Conservation (phyloP, 2,797 vertebrate genomes). For the Centroberyx gerrardi region DNA sequence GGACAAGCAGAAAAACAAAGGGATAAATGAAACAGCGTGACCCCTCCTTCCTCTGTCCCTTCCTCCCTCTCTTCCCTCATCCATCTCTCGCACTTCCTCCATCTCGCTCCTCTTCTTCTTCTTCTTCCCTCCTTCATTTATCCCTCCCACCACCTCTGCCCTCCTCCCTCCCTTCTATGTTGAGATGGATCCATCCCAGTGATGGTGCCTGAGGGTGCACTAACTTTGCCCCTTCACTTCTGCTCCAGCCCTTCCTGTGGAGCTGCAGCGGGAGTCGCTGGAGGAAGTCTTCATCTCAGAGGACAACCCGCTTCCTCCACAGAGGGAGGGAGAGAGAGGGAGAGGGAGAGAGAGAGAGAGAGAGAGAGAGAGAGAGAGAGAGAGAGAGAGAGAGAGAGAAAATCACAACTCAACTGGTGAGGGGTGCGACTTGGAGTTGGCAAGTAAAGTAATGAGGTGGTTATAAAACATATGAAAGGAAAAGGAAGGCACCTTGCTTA, state of each 20-base stretch:
- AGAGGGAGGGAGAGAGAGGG: constrained; percentile 40
- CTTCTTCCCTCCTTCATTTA: background rate
- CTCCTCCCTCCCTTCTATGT: background rate
- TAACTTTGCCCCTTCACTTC: constrained; percentile 64
- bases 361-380: background rate
- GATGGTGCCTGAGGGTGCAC: constrained; percentile 70
- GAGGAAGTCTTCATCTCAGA: constrained; percentile 72
- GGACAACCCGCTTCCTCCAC: constrained; percentile 67
- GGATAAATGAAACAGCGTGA: background rate
- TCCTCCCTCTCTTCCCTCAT: background rate
- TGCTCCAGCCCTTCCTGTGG: constrained; percentile 73
- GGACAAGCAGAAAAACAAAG: background rate
- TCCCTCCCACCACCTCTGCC: constrained; percentile 27
- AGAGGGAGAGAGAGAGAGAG: constrained; percentile 16
- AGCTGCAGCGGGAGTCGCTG: constrained; percentile 65
- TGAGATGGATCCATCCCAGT: constrained; percentile 46
- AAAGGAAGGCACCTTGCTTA: no score
- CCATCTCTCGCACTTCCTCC: constrained; percentile 26
- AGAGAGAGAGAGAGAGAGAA: no score
- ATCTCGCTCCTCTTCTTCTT: background rate
- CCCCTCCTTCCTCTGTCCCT: background rate
- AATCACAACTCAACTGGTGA: no score
- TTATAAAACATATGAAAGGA: no score
- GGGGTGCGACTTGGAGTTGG: no score
- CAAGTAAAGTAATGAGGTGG: no score